Evolutionary conservation across 2,888 invertebrate species (phyloP).

Genomic region (Sminthurides aquaticus): DNA sequence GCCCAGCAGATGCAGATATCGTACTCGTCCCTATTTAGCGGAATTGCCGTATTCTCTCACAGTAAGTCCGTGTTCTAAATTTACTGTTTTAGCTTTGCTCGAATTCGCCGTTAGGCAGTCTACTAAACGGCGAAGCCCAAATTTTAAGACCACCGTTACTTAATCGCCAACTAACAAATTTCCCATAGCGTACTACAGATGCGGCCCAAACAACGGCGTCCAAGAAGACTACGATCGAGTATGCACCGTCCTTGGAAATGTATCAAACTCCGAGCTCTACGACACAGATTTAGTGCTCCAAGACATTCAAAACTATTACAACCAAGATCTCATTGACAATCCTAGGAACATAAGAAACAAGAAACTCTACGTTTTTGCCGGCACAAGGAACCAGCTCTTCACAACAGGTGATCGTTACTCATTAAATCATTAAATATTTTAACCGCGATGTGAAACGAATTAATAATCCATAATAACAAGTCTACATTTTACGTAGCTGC

Average conservation of each 20-base stretch:
- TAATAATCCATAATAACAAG: too few species aligned
- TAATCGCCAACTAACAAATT: neutral
- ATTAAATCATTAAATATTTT: too few species aligned
- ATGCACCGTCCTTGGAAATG: conserved; percentile 28
- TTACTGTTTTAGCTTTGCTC: neutral
- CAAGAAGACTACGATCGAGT: conserved; percentile 37
- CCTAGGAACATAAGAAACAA: conserved; percentile 36
- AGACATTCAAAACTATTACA: conserved; percentile 35
- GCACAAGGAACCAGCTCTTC: conserved; percentile 32
- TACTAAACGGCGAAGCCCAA: too few species aligned
- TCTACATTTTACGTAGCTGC: too few species aligned
- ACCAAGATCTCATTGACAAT: conserved; percentile 34
- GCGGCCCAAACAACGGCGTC: conserved; percentile 32
- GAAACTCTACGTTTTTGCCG: conserved; percentile 37
- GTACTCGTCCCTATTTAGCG: conserved; percentile 37
- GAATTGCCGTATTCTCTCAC: conserved; percentile 41
- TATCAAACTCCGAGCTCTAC: conserved; percentile 22
- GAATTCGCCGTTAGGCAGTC: neutral
- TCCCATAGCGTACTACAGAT: conserved; percentile 37
- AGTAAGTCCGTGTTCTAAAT: conserved; percentile 23
- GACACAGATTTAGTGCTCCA: conserved; percentile 26
- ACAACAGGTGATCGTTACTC: conserved; percentile 27
- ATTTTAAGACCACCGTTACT: neutral
- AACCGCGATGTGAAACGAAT: too few species aligned
- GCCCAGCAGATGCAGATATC: conserved; percentile 42